Evolutionary conservation across 2,888 invertebrate species (phyloP).

Genomic region (Griposia aprilina): DNA sequence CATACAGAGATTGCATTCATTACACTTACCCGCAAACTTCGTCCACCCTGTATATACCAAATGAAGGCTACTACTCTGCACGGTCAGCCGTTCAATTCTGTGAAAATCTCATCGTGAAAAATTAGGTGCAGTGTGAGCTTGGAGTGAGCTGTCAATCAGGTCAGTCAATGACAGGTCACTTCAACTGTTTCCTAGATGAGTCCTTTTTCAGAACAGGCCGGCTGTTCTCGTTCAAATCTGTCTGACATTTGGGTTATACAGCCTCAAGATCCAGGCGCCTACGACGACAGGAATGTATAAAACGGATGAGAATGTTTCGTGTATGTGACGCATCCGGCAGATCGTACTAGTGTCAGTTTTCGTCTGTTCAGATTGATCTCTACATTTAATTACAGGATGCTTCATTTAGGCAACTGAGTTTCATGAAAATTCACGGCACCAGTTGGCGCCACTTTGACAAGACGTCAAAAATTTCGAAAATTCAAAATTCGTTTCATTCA

Average conservation of each 20-base stretch:
- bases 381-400: background rate
- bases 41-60: background rate
- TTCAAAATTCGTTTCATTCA: too few species aligned
- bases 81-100: too few species aligned
- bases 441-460: too few species aligned
- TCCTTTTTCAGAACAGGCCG: background rate
- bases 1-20: conserved; percentile 6
- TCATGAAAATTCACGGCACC: too few species aligned
- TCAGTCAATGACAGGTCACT: background rate
- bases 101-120: background rate
- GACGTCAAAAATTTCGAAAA: too few species aligned
- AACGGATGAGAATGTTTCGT: background rate
- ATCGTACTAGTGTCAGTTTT: background rate
- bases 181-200: background rate
- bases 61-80: too few species aligned
- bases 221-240: background rate
- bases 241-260: background rate
- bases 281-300: background rate
- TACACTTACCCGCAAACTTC: background rate
- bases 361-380: background rate
- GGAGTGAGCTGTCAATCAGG: background rate
- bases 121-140: background rate
- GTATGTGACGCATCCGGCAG: background rate
- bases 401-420: background rate
- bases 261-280: too few species aligned